phyloP scores from a whole-genome alignment of 2,113 vertebrate species.

The Carassius gibelio region DNA sequence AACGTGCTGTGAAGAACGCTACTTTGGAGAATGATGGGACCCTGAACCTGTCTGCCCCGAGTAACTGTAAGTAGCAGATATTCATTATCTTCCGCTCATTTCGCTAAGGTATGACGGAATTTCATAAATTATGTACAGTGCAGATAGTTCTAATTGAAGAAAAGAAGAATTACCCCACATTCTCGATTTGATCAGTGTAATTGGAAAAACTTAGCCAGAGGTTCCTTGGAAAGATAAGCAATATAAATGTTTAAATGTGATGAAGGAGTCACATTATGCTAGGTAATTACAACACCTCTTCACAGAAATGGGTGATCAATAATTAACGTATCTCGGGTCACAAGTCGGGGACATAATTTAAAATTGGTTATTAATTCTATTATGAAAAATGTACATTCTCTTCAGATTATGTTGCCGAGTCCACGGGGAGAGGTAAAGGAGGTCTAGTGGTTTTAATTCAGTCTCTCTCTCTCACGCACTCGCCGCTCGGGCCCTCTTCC shows the following conservation, averaged over 20 bases:
- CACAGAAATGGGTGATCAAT: slow-evolving; percentile 71
- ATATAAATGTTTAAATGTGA: slow-evolving; percentile 78
- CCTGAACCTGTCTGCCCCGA: slow-evolving; percentile 9
- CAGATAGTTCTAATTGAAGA: slow-evolving; percentile 64
- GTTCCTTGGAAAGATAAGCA: slow-evolving; percentile 70
- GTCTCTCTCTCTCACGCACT: slow-evolving; percentile 38
- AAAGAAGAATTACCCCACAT: slow-evolving; percentile 64
- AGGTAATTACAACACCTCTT: slow-evolving; percentile 71
- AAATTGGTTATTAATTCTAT: slow-evolving; percentile 68
- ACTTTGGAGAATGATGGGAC: not conserved
- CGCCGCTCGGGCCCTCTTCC: slow-evolving; percentile 49
- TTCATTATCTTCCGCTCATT: slow-evolving; percentile 37
- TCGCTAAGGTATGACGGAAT: slow-evolving; percentile 50
- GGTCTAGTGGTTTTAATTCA: slow-evolving; percentile 40
- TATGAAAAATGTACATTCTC: slow-evolving; percentile 51
- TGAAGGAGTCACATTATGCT: slow-evolving; percentile 73
- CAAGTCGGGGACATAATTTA: slow-evolving; percentile 64
- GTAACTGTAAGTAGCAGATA: slow-evolving; percentile 35
- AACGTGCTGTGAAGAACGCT: not conserved
- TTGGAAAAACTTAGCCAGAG: slow-evolving; percentile 70
- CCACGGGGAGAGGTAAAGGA: slow-evolving; percentile 40
- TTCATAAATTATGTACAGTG: slow-evolving; percentile 61
- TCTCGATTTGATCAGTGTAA: slow-evolving; percentile 69
- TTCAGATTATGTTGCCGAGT: slow-evolving; percentile 34
- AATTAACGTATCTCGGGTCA: slow-evolving; percentile 69